Percentiles rank a stretch among this genome's conserved stretches.
phyloP scores from a whole-genome alignment of 2,113 vertebrate species.

The Nothobranchius furzeri region DNA sequence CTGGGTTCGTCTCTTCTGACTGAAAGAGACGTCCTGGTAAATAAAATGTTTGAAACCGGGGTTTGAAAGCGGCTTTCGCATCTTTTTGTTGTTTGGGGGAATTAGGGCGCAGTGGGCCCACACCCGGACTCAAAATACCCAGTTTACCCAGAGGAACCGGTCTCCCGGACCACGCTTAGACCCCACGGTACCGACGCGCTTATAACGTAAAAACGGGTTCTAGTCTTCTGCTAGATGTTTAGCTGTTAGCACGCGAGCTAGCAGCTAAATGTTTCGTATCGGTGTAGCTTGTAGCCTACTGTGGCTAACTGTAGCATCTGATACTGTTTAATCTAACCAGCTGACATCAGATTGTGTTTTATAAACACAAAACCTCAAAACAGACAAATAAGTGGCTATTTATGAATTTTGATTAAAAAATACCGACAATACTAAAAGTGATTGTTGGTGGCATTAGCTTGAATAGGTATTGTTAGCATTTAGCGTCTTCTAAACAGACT shows the following conservation, averaged over 20 bases:
- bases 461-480: constrained; percentile 12
- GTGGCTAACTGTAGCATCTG: constrained; percentile 17
- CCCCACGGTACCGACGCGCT: neutral
- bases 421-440: neutral
- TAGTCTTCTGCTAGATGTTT: neutral
- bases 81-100: constrained; percentile 65
- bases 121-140: constrained; percentile 23
- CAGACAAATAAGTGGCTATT: neutral
- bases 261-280: constrained; percentile 11
- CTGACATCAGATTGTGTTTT: accelerated
- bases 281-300: constrained; percentile 16
- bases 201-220: neutral
- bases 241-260: constrained; percentile 57
- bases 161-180: neutral
- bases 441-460: constrained; percentile 24
- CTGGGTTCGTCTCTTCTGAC: accelerated
- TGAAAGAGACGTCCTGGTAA: accelerated
- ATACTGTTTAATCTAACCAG: neutral
- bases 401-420: neutral
- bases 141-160: neutral
- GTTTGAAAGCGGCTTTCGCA: neutral
- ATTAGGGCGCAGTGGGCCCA: constrained; percentile 48
- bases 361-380: neutral
- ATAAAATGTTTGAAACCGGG: accelerated
- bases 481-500: constrained; percentile 6